Evolutionary conservation across 35 echinoderm and acorn worm genomes (phyloP), one percentile per base, ranked within the genome.

Genomic region (Lytechinus pictus): DNA sequence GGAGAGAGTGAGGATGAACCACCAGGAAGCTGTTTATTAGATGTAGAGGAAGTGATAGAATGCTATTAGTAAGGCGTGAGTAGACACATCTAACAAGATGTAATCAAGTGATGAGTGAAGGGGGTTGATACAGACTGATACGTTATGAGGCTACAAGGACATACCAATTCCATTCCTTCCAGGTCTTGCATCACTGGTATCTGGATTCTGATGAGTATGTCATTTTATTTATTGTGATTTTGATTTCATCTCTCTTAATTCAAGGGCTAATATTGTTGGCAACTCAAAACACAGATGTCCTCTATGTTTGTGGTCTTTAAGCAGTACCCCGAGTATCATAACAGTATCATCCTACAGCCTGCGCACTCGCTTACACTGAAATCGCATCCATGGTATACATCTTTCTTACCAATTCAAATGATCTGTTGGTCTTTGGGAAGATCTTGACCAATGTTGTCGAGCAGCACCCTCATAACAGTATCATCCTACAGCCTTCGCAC

Each of bases 11-110:
- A 79, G 19, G 21, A 79, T 44, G 33, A 44, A 44, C 33, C 33
- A 44, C 33, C 33, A 44, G 66, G 66, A 79, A 79, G 66, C 66
- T 79, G 66, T 79, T n/a, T 79, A 79, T 79, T 24, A 79, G 66
- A 79, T 79, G 66, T 79, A 79, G 66, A n/a, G n/a, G 66, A n/a
- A 79, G 66, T 79, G 19, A n/a, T n/a, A 79, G 66, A 24, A 79
- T 79, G 16, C 66, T 79, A 79, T 79, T 79, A 79, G 66, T 24
- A 24, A 79, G 66, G 66, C 66, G 66, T 79, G 66, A 79, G 66
- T 79, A n/a, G 66, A 79, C 66, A 79, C 66, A 79, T 79, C 66
- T n/a, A 79, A 79, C 66, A 79, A 79, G 66, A 79, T 79, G 66
- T 16, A 24, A 79, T 79, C 66, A 79, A 24, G 16, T 79, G 66